A percentile compares a stretch with the other conserved stretches of the same genome.
Evolutionary conservation across 2,113 vertebrate genomes (phyloP).

Genomic region (Abramis brama): DNA sequence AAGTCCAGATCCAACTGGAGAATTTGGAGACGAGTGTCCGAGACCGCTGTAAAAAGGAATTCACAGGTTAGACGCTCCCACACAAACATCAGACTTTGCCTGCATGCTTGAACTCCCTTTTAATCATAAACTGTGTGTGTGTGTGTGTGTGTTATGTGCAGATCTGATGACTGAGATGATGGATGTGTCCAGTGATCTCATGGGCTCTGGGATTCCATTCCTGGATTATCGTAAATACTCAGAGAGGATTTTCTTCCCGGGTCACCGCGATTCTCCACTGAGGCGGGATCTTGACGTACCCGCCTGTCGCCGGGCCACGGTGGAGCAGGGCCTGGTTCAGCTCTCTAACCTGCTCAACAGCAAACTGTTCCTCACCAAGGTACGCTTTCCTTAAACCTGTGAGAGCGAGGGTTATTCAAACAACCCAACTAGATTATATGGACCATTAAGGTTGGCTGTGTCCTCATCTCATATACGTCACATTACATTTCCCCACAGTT

Average conservation of each 20-base stretch:
- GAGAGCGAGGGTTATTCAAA: neutral
- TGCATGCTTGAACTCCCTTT: neutral
- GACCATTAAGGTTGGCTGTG: neutral
- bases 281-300: conserved; percentile 90
- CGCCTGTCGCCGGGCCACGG: conserved; percentile 87
- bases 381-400: conserved; percentile 56
- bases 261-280: conserved; percentile 90
- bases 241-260: conserved; percentile 95
- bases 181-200: conserved; percentile 94
- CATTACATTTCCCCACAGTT: conserved; percentile 71
- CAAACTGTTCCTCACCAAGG: conserved; percentile 98
- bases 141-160: conserved; percentile 59
- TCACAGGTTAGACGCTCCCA: conserved; percentile 81
- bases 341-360: conserved; percentile 97
- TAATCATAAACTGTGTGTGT: neutral
- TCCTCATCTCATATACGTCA: neutral
- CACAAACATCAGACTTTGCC: neutral
- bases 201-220: conserved; percentile 95
- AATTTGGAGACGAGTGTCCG: conserved; percentile 96
- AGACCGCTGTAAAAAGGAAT: conserved; percentile 97
- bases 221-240: conserved; percentile 92
- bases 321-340: conserved; percentile 93
- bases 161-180: conserved; percentile 99
- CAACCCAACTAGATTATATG: neutral
- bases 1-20: conserved; percentile 97